Evolutionary conservation across 2,888 invertebrate genomes (phyloP).

Genomic region (Steinernema hermaphroditum): DNA sequence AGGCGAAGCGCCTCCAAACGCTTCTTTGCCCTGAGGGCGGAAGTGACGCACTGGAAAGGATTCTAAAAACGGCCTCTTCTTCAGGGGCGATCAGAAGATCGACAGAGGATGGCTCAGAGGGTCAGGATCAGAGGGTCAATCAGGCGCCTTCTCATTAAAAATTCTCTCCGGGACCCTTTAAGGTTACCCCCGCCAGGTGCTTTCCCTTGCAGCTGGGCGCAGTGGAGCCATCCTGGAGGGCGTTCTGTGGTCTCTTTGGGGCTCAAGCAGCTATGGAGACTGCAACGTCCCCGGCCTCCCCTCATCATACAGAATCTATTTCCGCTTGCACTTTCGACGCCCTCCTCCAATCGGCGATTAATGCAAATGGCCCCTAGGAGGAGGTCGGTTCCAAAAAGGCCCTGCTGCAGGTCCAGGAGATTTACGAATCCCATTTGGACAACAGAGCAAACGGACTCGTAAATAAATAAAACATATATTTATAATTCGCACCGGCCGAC

Average conservation of each 20-base stretch:
- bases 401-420: not conserved
- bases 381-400: not conserved
- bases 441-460: slow-evolving; percentile 15
- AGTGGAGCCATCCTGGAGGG: too few species aligned
- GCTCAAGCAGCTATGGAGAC: slow-evolving; percentile 18
- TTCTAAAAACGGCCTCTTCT: too few species aligned
- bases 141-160: too few species aligned
- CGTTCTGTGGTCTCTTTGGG: not conserved
- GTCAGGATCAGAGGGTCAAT: too few species aligned
- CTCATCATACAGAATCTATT: slow-evolving; percentile 20
- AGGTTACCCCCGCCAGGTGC: too few species aligned
- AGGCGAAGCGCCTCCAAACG: not conserved
- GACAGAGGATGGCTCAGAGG: too few species aligned
- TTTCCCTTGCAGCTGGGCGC: too few species aligned
- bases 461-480: slow-evolving; percentile 31
- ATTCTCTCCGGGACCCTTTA: not conserved
- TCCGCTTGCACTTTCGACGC: not conserved
- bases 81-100: too few species aligned
- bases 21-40: not conserved
- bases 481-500: slow-evolving; percentile 27
- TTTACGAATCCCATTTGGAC: slow-evolving; percentile 20
- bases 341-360: not conserved
- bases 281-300: not conserved
- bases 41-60: not conserved
- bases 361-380: not conserved